Evolutionary conservation across 2,113 vertebrate species (phyloP).

Genomic region (Semnopithecus entellus): DNA sequence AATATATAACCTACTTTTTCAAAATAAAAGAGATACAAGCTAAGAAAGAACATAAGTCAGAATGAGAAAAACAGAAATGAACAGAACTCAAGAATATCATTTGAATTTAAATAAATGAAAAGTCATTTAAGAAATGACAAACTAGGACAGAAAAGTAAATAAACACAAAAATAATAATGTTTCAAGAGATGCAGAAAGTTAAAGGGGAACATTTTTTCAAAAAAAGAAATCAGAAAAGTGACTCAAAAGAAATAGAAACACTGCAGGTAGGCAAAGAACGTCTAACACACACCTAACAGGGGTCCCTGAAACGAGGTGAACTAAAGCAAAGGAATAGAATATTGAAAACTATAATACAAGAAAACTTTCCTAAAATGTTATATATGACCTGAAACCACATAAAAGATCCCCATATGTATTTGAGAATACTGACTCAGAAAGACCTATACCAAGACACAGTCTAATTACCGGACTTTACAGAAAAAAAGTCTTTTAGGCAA

Average conservation of each 20-base stretch:
- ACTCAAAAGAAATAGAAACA: not conserved
- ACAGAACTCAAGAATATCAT: not conserved
- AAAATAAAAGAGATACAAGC: not conserved
- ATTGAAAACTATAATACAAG: not conserved
- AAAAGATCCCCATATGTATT: not conserved
- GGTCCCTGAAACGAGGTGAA: not conserved
- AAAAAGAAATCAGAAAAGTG: not conserved
- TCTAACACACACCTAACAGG: not conserved
- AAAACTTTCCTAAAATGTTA: not conserved
- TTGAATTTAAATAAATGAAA: not conserved
- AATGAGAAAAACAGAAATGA: not conserved
- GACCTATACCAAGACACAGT: not conserved
- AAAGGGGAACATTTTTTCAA: not conserved
- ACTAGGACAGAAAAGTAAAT: not conserved
- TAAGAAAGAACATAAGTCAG: not conserved
- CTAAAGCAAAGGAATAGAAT: not conserved
- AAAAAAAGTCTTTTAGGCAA: not conserved
- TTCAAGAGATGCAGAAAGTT: not conserved
- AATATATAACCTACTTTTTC: not conserved
- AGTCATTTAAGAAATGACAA: not conserved
- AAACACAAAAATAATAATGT: not conserved
- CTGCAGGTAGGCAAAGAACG: not conserved
- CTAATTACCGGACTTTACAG: not conserved
- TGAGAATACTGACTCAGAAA: not conserved
- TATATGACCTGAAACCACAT: not conserved